phyloP scores from a whole-genome alignment of 2,113 vertebrate genomes.

The Embiotoca jacksoni region DNA sequence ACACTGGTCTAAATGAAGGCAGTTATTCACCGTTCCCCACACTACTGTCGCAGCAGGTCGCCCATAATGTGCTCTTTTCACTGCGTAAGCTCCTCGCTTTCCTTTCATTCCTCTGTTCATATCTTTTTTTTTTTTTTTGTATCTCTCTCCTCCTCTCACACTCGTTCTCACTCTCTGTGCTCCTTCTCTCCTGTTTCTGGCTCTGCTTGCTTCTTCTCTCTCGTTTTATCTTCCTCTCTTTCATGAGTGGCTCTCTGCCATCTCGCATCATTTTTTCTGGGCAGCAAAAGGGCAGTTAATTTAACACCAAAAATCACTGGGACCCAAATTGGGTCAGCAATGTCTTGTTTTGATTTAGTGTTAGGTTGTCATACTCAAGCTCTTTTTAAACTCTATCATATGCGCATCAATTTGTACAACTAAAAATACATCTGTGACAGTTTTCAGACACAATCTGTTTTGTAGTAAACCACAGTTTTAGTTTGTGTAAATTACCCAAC shows the following conservation, averaged over 20 bases:
- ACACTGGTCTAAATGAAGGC: conserved; percentile 84
- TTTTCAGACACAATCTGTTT: neutral
- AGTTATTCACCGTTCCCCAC: conserved; percentile 84
- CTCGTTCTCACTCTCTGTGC: conserved; percentile 5
- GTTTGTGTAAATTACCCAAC: neutral
- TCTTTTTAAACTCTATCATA: too few species aligned
- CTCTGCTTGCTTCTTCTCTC: conserved; percentile 11
- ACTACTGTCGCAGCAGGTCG: conserved; percentile 89
- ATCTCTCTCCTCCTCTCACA: conserved; percentile 25
- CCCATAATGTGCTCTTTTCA: conserved; percentile 88
- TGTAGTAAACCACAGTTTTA: neutral
- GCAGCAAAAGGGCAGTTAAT: conserved; percentile 45
- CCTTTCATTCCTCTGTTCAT: conserved; percentile 64
- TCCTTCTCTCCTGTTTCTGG: conserved; percentile 26
- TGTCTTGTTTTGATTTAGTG: too few species aligned
- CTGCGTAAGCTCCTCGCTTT: conserved; percentile 81
- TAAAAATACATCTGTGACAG: too few species aligned
- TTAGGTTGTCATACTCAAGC: too few species aligned
- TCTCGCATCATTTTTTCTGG: conserved; percentile 24
- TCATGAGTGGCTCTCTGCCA: conserved; percentile 29
- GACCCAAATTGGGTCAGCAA: too few species aligned
- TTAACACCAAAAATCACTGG: neutral
- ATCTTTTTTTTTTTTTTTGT: conserved; percentile 30
- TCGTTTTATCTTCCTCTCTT: conserved; percentile 11
- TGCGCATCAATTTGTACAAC: too few species aligned